A percentile compares a stretch with the other conserved stretches of the same genome.
Conservation (phyloP, 2,888 invertebrate genomes). For the Pollenia angustigena region DNA sequence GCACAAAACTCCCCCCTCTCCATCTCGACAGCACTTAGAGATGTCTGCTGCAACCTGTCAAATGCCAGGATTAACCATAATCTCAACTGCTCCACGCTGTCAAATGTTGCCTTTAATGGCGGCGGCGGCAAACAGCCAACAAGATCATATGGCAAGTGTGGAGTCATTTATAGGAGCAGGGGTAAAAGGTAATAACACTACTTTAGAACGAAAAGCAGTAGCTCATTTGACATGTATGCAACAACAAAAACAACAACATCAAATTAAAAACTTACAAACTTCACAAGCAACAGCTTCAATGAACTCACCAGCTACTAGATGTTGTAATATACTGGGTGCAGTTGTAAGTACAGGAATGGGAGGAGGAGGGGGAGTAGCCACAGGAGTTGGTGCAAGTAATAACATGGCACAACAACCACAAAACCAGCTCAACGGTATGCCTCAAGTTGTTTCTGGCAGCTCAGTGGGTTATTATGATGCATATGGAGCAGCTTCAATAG, state of each 20-base stretch:
- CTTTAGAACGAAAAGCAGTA: constrained; percentile 71
- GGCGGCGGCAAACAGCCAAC: constrained; percentile 67
- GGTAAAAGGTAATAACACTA: constrained; percentile 37
- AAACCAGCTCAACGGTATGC: constrained; percentile 62
- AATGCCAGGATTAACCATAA: constrained; percentile 82
- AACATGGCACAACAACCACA: constrained; percentile 66
- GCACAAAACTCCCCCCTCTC: constrained; percentile 75
- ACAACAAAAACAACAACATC: constrained; percentile 58
- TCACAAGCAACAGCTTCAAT: constrained; percentile 69
- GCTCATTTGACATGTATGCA: constrained; percentile 69
- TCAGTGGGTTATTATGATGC: constrained; percentile 79
- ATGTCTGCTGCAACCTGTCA: constrained; percentile 75
- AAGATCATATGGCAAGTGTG: constrained; percentile 73
- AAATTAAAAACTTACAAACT: constrained; percentile 47
- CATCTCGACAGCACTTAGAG: constrained; percentile 74
- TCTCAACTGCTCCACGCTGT: constrained; percentile 82
- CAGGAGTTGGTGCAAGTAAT: constrained; percentile 16
- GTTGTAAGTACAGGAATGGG: constrained; percentile 55
- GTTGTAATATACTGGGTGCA: constrained; percentile 81
- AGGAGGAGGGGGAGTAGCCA: constrained; percentile 10
- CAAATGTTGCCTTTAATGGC: constrained; percentile 76
- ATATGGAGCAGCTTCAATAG: constrained; percentile 69
- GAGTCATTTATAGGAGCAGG: constrained; percentile 80
- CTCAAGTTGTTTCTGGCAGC: constrained; percentile 73
- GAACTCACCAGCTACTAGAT: constrained; percentile 80